phyloP scores from a whole-genome alignment of 2,888 invertebrate genomes.

The Cremastinae sp. region DNA sequence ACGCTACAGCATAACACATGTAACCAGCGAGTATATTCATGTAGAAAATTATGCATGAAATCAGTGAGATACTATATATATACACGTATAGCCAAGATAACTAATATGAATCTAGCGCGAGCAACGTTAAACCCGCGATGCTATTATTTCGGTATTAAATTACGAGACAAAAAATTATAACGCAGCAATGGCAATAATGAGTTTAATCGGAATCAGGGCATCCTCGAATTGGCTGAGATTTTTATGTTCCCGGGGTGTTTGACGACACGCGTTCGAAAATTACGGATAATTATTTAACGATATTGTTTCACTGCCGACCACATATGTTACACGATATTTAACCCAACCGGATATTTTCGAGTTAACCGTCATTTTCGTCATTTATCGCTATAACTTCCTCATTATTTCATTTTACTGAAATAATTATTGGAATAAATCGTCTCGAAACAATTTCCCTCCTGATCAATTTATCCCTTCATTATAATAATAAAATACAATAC shows the following conservation, averaged over 20 bases:
- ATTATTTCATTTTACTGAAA: no score
- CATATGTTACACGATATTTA: no score
- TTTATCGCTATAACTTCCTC: no score
- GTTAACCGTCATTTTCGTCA: no score
- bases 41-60: constrained; percentile 54
- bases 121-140: not conserved
- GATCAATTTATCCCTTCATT: no score
- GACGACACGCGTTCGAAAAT: not conserved
- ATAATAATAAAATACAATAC: no score
- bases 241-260: not conserved
- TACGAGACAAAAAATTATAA: not conserved
- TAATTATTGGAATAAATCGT: no score
- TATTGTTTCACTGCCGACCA: not conserved
- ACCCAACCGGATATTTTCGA: no score
- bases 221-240: no score
- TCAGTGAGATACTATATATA: constrained; percentile 23
- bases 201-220: not conserved
- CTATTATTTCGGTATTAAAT: not conserved
- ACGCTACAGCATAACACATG: constrained; percentile 44
- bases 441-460: no score
- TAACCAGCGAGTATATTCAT: constrained; percentile 43
- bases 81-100: constrained; percentile 21
- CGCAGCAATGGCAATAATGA: not conserved
- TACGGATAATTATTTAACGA: no score
- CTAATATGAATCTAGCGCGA: constrained; percentile 34